Evolutionary conservation across 2,888 invertebrate genomes (phyloP), one percentile per base, ranked within the genome.

Genomic region (Colletes collaris): DNA sequence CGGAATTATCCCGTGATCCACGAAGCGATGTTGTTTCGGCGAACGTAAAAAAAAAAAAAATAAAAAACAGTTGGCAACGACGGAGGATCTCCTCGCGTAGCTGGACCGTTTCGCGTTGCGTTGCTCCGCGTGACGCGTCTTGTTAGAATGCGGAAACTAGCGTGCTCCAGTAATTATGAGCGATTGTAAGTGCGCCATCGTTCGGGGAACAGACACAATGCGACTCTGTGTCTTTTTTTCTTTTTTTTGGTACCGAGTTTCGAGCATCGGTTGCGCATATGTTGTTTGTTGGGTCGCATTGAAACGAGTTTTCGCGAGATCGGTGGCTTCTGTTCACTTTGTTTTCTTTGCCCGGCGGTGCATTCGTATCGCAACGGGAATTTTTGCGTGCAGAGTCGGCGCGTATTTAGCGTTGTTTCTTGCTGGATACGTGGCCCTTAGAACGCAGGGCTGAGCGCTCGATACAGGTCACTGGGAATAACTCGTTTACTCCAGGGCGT

Each of bases 241-340:
- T n/a, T 19, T 53, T 37, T 52, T 55, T 64, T 16, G 46, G 35
- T 11, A 10, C 49, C 19, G 66, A 27, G 27, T 53, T 65, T 44
- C 27, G 11, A 56, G 35, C 66, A 62, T 76, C 50, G 50, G 66
- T 46, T 62, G 60, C 65, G 8, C 19, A 6, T 40, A 13, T 37
- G 37, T 60, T 49, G 37, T 55, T 46, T 40, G 49, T 37, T 11
- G 46, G 16, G 16, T 8, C 10, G 46, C 46, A 46, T 63, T 68
- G 55, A 50, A 77, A 53, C 62, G 56, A 58, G 19, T 50, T 76
- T 55, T 56, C 46, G 46, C 59, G 46, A 64, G 46, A 76, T 75
- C 59, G 59, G 49, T 27, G 7, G 49, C 35, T 4, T 35, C 49
- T 50, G 0, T 4, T 16, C 16, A 11, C 11, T 62, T 27, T 10